Percentiles rank a stretch among this genome's conserved stretches.
Evolutionary conservation across 2,797 vertebrate species (phyloP).

Genomic region (Mormyrus hasselquistii): DNA sequence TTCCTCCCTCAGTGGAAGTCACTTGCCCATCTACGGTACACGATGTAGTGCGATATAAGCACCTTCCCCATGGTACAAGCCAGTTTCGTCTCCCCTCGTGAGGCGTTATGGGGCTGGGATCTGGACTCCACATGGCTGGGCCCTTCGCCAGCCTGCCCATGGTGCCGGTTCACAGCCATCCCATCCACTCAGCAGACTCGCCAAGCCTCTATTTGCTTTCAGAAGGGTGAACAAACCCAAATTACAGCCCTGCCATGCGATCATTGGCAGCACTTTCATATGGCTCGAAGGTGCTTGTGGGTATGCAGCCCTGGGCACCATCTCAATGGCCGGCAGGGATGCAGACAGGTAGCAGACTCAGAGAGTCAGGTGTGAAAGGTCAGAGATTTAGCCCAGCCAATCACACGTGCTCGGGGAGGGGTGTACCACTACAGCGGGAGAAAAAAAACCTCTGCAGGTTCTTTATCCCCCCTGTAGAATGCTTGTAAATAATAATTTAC

Average conservation of each 20-base stretch:
- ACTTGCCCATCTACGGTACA: background rate
- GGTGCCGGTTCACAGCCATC: background rate
- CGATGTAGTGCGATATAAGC: background rate
- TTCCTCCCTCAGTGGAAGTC: background rate
- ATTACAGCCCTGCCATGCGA: background rate
- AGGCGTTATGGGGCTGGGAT: background rate
- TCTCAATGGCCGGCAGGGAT: background rate
- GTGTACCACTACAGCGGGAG: background rate
- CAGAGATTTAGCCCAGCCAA: background rate
- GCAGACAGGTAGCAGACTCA: background rate
- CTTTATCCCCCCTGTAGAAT: background rate
- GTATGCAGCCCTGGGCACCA: background rate
- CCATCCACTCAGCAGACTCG: background rate
- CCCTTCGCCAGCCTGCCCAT: background rate
- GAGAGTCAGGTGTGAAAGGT: background rate
- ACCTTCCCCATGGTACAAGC: background rate
- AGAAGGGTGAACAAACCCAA: background rate
- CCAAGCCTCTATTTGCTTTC: background rate
- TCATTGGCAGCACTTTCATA: background rate
- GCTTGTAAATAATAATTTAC: background rate
- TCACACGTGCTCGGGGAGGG: background rate
- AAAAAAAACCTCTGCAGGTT: background rate
- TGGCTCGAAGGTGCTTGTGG: background rate
- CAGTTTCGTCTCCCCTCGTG: background rate
- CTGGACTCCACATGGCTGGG: background rate